phyloP scores from a whole-genome alignment of 2,113 vertebrate genomes.

The Erythrocercus mccallii region DNA sequence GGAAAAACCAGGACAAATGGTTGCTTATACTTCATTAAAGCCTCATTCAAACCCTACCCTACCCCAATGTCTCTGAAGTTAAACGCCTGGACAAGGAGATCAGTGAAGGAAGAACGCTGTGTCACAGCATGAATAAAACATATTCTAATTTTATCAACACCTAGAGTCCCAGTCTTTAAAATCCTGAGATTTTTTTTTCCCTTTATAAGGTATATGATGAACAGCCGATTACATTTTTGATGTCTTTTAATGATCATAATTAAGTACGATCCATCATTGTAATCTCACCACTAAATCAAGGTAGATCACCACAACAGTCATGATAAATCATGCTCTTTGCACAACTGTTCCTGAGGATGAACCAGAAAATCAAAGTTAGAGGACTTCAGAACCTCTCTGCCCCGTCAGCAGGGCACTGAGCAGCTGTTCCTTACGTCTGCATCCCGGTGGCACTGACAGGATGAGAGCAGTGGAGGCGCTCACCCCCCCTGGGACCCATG shows the following conservation, averaged over 20 bases:
- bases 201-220: conserved; percentile 63
- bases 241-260: conserved; percentile 73
- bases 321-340: conserved; percentile 54
- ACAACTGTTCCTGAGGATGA: conserved; percentile 16
- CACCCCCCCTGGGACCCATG: rapidly evolving
- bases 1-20: not conserved
- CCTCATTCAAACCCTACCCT: not conserved
- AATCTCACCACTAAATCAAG: conserved; percentile 71
- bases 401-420: not conserved
- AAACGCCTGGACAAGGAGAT: not conserved
- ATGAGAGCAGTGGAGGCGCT: not conserved
- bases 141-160: conserved; percentile 60
- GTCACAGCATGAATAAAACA: conserved; percentile 52
- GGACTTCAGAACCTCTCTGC: not conserved
- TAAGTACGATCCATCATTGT: conserved; percentile 69
- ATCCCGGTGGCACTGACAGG: rapidly evolving
- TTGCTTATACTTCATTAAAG: conserved; percentile 1
- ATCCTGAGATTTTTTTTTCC: conserved; percentile 31
- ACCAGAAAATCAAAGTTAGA: conserved; percentile 31
- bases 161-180: conserved; percentile 36
- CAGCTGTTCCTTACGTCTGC: no score
- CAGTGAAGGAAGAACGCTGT: conserved; percentile 22
- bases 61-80: not conserved
- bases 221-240: conserved; percentile 67
- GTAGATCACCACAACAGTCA: conserved; percentile 51